A percentile compares a stretch with the other conserved stretches of the same genome.
These are phyloP conservation scores for Andrena fulva DNA, from an alignment of 2,888 invertebrate genomes.

Conservation along the genomic window DNA sequence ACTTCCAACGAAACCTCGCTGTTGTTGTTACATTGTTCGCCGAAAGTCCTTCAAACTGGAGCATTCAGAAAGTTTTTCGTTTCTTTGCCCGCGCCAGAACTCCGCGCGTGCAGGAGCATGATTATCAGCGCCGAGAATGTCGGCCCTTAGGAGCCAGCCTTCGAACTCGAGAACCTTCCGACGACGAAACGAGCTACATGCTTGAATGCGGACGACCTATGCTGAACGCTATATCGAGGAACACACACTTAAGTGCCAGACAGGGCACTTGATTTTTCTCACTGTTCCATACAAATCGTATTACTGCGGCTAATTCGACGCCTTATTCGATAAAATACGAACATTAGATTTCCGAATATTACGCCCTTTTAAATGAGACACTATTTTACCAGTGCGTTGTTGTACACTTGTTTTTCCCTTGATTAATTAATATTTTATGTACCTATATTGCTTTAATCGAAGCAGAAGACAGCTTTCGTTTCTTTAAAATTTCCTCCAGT, in stretches of 20 bases:
- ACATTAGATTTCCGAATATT: too few relatives aligned
- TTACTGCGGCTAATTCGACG: neutral
- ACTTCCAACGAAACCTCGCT: neutral
- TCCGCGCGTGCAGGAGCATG: conserved; percentile 51
- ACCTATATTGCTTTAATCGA: too few relatives aligned
- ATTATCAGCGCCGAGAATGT: conserved; percentile 52
- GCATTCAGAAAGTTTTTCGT: conserved; percentile 45
- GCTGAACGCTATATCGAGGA: conserved; percentile 23
- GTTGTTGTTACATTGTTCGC: conserved; percentile 27
- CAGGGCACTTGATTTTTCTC: neutral
- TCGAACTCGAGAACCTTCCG: conserved; percentile 54
- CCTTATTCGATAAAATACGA: neutral
- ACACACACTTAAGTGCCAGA: conserved; percentile 3
- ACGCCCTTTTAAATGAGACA: neutral
- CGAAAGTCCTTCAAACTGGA: conserved; percentile 12
- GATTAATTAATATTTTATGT: too few relatives aligned
- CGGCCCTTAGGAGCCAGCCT: conserved; percentile 40
- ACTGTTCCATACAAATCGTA: neutral
- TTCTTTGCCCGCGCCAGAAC: conserved; percentile 38
- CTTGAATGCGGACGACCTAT: conserved; percentile 51
- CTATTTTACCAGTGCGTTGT: neutral
- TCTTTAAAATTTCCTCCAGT: neutral
- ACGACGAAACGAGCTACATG: conserved; percentile 52
- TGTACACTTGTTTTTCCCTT: too few relatives aligned
- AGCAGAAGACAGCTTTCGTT: neutral